Evolutionary conservation across 2,888 invertebrate species (phyloP).

Genomic region (Busseola fusca): DNA sequence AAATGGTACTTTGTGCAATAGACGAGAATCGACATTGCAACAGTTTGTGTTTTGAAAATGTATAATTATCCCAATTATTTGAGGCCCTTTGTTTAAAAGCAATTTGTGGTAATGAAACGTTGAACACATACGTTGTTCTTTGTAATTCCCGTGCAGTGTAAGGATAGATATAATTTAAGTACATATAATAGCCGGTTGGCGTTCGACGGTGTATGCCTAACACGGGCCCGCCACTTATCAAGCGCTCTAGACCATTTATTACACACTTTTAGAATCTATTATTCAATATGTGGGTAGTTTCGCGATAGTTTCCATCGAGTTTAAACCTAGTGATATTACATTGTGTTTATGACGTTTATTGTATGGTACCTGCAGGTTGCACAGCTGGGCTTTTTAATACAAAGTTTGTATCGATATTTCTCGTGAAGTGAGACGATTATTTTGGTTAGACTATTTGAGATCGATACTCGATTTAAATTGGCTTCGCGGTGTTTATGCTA

Average conservation of each 20-base stretch:
- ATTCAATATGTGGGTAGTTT: conserved; percentile 60
- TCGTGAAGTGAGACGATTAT: background rate
- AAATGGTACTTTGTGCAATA: background rate
- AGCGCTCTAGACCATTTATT: conserved; percentile 52
- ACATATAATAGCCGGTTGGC: conserved; percentile 47
- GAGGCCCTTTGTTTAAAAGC: conserved; percentile 6
- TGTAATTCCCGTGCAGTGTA: conserved; percentile 22
- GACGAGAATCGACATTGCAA: conserved; percentile 11
- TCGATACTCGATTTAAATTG: background rate
- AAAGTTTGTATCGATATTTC: conserved; percentile 10
- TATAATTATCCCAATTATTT: conserved; percentile 20
- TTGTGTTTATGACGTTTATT: conserved; percentile 35
- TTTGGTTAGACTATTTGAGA: background rate
- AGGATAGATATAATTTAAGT: conserved; percentile 35
- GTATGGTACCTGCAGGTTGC: background rate
- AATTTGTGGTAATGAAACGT: conserved; percentile 35
- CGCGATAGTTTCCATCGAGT: conserved; percentile 51
- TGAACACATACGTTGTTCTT: conserved; percentile 21
- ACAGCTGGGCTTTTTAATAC: conserved; percentile 14
- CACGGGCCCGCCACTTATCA: conserved; percentile 54
- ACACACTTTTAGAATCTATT: conserved; percentile 60
- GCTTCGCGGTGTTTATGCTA: background rate
- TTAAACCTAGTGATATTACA: conserved; percentile 40
- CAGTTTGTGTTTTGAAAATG: conserved; percentile 24
- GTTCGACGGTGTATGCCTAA: conserved; percentile 38